Evolutionary conservation across 2,888 invertebrate genomes (phyloP), one percentile per base, ranked within the genome.

Genomic region (Plebejus argus): DNA sequence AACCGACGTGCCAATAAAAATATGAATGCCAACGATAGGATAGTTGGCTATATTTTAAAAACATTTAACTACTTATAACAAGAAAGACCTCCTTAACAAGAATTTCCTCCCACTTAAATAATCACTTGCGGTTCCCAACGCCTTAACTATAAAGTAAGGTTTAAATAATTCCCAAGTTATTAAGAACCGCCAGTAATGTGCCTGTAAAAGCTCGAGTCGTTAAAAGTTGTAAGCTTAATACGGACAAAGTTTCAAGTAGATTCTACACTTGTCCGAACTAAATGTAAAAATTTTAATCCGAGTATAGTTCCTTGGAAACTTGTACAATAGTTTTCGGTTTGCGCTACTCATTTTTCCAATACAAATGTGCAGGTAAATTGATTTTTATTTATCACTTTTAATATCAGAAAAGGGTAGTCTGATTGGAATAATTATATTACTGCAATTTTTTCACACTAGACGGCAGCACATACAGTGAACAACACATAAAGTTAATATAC

Each of bases 161-260:
- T 18, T 66, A 66, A 66, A 66, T 66, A 66, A 66, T 33, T 66
- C 66, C 28, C 28, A 66, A 66, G 28, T 66, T 33, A n/a, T 66
- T 66, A 66, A 66, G 66, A 66, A 66, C 66, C 66, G 28, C 66
- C 66, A 66, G 6, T 33, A 28, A 66, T 66, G 28, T 66, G 18
- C 66, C 66, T 33, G 66, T 66, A 33, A 66, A 33, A 66, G 66
- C 66, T 33, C 28, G 23, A 66, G 74, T 74, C 53, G 74, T 74
- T 74, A 74, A 53, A 74, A 74, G 74, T 74, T 74, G 74, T 28
- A 72, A 74, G 49, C 49, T 74, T 74, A 74, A 74, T 53, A 49
- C 74, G 66, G 28, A 66, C 66, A 61, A 61, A 61, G 61, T 66
- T 66, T 18, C 66, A 33, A 66, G 61, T 61, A 61, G 28, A 66